These are phyloP conservation scores for Andrena dorsata DNA, from an alignment of 2,888 invertebrate genomes.

Conservation along the genomic window DNA sequence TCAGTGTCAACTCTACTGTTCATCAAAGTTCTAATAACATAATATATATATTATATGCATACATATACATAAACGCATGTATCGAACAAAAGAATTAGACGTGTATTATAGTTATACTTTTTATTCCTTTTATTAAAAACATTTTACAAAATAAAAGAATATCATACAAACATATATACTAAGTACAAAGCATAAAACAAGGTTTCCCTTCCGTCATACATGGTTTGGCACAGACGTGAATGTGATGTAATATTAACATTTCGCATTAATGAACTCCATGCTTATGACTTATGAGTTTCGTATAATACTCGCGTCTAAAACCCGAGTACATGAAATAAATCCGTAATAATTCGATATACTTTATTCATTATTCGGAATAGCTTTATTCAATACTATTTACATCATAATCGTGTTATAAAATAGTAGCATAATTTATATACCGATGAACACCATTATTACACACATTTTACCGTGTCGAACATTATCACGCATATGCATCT, in stretches of 20 bases:
- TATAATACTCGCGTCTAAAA: conserved; percentile 28
- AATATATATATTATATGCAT: neutral
- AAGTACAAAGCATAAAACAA: conserved; percentile 54
- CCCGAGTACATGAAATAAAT: conserved; percentile 24
- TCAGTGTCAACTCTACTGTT: conserved; percentile 38
- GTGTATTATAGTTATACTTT: conserved; percentile 15
- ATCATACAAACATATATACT: conserved; percentile 35
- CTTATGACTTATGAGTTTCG: conserved; percentile 31
- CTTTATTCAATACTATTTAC: conserved; percentile 45
- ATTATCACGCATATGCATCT: conserved; percentile 56
- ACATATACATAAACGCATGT: conserved; percentile 1
- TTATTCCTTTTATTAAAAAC: conserved; percentile 41
- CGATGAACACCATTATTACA: conserved; percentile 23
- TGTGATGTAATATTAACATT: conserved; percentile 32
- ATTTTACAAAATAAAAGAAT: conserved; percentile 25
- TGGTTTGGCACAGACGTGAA: conserved; percentile 14
- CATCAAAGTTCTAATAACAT: conserved; percentile 33
- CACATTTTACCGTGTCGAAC: conserved; percentile 43
- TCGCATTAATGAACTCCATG: conserved; percentile 28
- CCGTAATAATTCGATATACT: conserved; percentile 27
- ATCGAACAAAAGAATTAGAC: conserved; percentile 11
- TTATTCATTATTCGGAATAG: conserved; percentile 34
- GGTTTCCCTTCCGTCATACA: conserved; percentile 20
- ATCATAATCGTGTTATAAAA: conserved; percentile 34
- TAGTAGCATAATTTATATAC: conserved; percentile 51